phyloP scores from a whole-genome alignment of 35 echinoderm and acorn worm species.

The Diadema setosum region DNA sequence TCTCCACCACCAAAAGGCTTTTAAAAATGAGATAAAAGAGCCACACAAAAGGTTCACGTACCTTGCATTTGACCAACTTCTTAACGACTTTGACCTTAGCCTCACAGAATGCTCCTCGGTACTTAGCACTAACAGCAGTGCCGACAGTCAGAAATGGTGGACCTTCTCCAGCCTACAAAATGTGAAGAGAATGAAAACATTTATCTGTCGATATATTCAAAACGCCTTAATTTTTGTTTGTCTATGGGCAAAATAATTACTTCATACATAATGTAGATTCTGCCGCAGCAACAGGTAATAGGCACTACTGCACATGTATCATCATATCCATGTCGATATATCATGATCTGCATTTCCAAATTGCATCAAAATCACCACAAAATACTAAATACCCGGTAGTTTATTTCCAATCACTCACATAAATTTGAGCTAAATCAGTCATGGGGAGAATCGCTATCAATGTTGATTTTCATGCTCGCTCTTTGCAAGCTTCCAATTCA shows the following conservation, averaged over 20 bases:
- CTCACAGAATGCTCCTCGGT: slow-evolving; percentile 97
- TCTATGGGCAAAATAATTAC: neutral
- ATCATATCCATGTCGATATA: neutral
- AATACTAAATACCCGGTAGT: too few relatives aligned
- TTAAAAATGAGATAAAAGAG: too few relatives aligned
- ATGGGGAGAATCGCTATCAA: too few relatives aligned
- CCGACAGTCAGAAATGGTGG: slow-evolving; percentile 97
- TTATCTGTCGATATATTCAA: neutral
- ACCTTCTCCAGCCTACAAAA: slow-evolving; percentile 74
- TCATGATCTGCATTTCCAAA: neutral
- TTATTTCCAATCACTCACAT: too few relatives aligned
- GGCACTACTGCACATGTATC: neutral
- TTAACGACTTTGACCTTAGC: slow-evolving; percentile 94
- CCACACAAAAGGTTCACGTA: too few relatives aligned
- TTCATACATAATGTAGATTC: neutral
- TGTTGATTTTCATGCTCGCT: too few relatives aligned
- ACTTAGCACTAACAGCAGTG: slow-evolving; percentile 98
- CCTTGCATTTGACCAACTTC: slow-evolving; percentile 95
- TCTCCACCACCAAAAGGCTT: too few relatives aligned
- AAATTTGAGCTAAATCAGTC: too few relatives aligned
- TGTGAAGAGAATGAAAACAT: neutral
- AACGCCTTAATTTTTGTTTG: neutral
- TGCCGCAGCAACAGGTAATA: neutral
- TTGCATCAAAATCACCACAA: too few relatives aligned
- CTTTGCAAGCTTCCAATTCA: too few relatives aligned